Percentiles rank a stretch among this genome's conserved stretches.
Conservation (phyloP, 1,140 invertebrate species). For the Ctenoplectra terminalis region DNA sequence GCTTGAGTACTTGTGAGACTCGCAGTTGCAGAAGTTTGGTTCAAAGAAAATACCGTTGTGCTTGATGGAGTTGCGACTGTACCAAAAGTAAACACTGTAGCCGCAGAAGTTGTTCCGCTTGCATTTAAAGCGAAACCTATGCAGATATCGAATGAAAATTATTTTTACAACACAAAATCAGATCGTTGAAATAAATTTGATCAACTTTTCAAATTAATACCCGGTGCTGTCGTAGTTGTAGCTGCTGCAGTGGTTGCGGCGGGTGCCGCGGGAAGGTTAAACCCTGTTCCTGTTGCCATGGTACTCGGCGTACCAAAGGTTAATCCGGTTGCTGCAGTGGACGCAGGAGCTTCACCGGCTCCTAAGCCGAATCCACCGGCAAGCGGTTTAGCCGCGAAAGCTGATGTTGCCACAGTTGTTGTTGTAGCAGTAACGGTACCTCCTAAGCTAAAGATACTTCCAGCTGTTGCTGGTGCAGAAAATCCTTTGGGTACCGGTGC, state of each 20-base stretch:
- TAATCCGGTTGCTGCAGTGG: slow-evolving; percentile 49
- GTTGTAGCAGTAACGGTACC: slow-evolving; percentile 54
- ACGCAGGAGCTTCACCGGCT: slow-evolving; percentile 29
- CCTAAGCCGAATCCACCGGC: slow-evolving; percentile 36
- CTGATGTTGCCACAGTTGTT: slow-evolving; percentile 67
- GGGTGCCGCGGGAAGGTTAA: slow-evolving; percentile 46
- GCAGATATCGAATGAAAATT: slow-evolving; percentile 60
- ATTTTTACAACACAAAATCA: slow-evolving; percentile 27
- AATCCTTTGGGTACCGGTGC: slow-evolving; percentile 74
- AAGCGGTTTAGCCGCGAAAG: slow-evolving; percentile 55
- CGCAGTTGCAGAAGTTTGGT: slow-evolving; percentile 71
- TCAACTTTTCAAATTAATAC: slow-evolving; percentile 60
- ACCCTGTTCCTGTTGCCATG: slow-evolving; percentile 58
- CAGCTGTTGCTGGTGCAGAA: slow-evolving; percentile 43
- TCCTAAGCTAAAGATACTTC: slow-evolving; percentile 51
- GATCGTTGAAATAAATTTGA: too few species aligned
- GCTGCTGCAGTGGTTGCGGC: slow-evolving; percentile 60
- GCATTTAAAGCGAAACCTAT: slow-evolving; percentile 41
- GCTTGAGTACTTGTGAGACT: slow-evolving; percentile 80
- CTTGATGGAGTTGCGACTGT: slow-evolving; percentile 53
- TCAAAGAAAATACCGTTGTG: slow-evolving; percentile 59
- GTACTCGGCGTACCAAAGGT: slow-evolving; percentile 55
- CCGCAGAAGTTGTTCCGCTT: slow-evolving; percentile 44
- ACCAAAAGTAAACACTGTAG: slow-evolving; percentile 70
- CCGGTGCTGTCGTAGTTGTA: slow-evolving; percentile 63